These are phyloP conservation scores for Ceratina japonica DNA, from an alignment of 1,140 invertebrate genomes.

Conservation along the genomic window DNA sequence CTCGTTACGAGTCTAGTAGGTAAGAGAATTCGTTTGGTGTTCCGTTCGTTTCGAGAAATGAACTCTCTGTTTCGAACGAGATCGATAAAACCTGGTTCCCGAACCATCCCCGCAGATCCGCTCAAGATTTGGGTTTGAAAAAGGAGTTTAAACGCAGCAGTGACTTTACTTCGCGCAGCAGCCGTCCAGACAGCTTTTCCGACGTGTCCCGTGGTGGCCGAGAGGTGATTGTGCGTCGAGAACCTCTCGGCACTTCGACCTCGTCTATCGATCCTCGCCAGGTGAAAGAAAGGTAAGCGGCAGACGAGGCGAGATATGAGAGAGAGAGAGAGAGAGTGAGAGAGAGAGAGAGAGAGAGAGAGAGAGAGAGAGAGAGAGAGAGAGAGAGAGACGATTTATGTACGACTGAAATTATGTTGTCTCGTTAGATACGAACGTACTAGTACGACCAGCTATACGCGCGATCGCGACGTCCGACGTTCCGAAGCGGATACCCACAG, in stretches of 20 bases:
- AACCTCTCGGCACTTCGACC: slow-evolving; percentile 67
- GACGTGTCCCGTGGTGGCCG: slow-evolving; percentile 74
- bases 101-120: slow-evolving; percentile 64
- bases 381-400: too few relatives aligned
- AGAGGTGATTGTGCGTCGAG: slow-evolving; percentile 75
- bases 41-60: too few relatives aligned
- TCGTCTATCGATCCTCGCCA: slow-evolving; percentile 76
- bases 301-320: slow-evolving; percentile 32
- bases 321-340: too few relatives aligned
- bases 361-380: too few relatives aligned
- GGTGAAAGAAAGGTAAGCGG: slow-evolving; percentile 76
- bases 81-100: background rate
- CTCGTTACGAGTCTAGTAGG: slow-evolving; percentile 75
- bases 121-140: slow-evolving; percentile 74
- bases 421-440: slow-evolving; percentile 72
- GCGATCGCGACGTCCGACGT: slow-evolving; percentile 76
- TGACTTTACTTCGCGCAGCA: slow-evolving; percentile 74
- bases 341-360: too few relatives aligned
- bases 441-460: slow-evolving; percentile 69
- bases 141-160: slow-evolving; percentile 75
- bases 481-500: slow-evolving; percentile 74
- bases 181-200: slow-evolving; percentile 73
- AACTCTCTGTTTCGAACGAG: too few relatives aligned
- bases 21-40: slow-evolving; percentile 38
- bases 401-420: background rate